These are phyloP conservation scores for Guaruba guarouba DNA, from an alignment of 2,113 vertebrate species.

Conservation along the genomic window DNA sequence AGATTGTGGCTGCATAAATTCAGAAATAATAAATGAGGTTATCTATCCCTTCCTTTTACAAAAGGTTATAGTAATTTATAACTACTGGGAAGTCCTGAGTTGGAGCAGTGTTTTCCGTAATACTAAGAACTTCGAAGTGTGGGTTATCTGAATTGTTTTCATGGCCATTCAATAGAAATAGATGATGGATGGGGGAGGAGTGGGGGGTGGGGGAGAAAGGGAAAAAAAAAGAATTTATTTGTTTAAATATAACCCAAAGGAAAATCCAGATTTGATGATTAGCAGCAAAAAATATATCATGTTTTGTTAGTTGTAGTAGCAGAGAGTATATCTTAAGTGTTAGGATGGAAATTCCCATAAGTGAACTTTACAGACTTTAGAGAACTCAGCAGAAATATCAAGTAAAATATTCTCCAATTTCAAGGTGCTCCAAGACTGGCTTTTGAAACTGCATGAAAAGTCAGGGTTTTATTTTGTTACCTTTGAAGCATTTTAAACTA, in stretches of 20 bases:
- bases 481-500: neutral
- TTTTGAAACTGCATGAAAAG: neutral
- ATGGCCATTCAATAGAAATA: neutral
- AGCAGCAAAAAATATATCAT: neutral
- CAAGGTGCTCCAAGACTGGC: neutral
- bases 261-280: neutral
- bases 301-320: neutral
- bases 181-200: rapidly evolving
- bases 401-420: neutral
- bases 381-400: neutral
- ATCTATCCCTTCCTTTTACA: neutral
- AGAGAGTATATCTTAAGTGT: neutral
- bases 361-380: neutral
- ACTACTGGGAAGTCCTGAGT: neutral
- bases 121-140: neutral
- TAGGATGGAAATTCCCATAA: neutral
- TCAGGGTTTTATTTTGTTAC: neutral
- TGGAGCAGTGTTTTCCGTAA: neutral
- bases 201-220: neutral
- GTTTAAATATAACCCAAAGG: neutral
- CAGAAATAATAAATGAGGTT: neutral
- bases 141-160: too few species aligned
- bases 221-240: neutral
- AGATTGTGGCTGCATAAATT: neutral
- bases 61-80: neutral